Evolutionary conservation across 2,113 vertebrate species (phyloP).

Genomic region (Colossoma macropomum): DNA sequence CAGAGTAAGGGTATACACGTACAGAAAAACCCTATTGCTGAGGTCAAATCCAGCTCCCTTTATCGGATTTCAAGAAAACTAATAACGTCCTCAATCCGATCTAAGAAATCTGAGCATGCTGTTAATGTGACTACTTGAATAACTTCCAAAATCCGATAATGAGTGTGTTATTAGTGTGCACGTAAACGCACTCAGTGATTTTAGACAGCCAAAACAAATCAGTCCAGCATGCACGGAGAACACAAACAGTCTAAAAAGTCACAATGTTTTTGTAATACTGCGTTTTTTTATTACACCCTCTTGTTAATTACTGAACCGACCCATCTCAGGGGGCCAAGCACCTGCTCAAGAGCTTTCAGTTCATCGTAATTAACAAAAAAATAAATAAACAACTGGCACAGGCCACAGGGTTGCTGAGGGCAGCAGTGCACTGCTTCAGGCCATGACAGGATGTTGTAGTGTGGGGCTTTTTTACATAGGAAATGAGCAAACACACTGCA

Average conservation of each 20-base stretch:
- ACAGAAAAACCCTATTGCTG: too few relatives aligned
- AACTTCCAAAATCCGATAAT: too few relatives aligned
- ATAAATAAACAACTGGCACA: not conserved
- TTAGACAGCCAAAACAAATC: not conserved
- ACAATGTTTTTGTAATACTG: not conserved
- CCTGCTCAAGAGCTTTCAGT: slow-evolving; percentile 9
- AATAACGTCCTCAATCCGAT: too few relatives aligned
- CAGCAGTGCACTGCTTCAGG: not conserved
- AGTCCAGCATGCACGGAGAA: not conserved
- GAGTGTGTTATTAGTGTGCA: too few relatives aligned
- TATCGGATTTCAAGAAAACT: too few relatives aligned
- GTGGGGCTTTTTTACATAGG: not conserved
- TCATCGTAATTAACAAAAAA: slow-evolving; percentile 17
- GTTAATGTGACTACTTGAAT: too few relatives aligned
- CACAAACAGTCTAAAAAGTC: not conserved
- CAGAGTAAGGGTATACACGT: too few relatives aligned
- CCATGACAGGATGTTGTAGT: not conserved
- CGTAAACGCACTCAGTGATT: not conserved
- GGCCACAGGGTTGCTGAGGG: not conserved
- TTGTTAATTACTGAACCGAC: not conserved
- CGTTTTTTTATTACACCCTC: slow-evolving; percentile 4
- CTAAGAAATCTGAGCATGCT: too few relatives aligned
- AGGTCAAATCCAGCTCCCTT: too few relatives aligned
- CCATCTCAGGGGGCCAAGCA: not conserved
- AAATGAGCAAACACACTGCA: not conserved